Evolutionary conservation across 2,797 vertebrate species (phyloP).

Genomic region (Gephyroberyx darwinii): DNA sequence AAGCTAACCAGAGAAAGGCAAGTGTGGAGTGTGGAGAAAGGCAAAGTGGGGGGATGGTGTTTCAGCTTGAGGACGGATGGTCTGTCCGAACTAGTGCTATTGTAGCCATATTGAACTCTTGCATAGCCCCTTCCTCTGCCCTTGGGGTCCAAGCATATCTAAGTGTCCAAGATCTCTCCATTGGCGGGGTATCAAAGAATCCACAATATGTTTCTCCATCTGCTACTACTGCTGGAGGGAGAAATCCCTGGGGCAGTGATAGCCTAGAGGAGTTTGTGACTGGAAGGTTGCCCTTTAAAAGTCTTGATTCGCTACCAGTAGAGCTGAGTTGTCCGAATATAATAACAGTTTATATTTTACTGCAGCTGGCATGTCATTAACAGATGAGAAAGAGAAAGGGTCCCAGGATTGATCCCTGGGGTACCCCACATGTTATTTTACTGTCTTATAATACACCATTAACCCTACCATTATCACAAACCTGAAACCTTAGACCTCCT

Average conservation of each 20-base stretch:
- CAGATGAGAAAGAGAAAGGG: too few relatives aligned
- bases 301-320: neutral
- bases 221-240: constrained; percentile 39
- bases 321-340: too few relatives aligned
- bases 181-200: constrained; percentile 47
- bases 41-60: neutral
- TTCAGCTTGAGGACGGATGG: constrained; percentile 1
- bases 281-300: neutral
- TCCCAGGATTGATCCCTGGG: too few relatives aligned
- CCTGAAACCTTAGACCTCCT: too few relatives aligned
- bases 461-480: too few relatives aligned
- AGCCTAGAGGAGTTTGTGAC: neutral
- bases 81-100: neutral
- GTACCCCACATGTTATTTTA: too few relatives aligned
- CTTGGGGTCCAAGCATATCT: constrained; percentile 10
- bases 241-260: constrained; percentile 4
- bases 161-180: constrained; percentile 18
- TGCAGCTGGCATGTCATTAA: too few relatives aligned
- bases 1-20: too few relatives aligned
- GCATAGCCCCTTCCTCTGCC: neutral
- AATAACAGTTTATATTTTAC: too few relatives aligned
- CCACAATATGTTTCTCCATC: constrained; percentile 59
- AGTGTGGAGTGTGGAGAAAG: neutral
- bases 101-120: constrained; percentile 25
- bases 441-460: too few relatives aligned